Percentiles rank a stretch among this genome's conserved stretches.
phyloP scores from a whole-genome alignment of 2,888 invertebrate species.

The Digitonthophagus gazella region DNA sequence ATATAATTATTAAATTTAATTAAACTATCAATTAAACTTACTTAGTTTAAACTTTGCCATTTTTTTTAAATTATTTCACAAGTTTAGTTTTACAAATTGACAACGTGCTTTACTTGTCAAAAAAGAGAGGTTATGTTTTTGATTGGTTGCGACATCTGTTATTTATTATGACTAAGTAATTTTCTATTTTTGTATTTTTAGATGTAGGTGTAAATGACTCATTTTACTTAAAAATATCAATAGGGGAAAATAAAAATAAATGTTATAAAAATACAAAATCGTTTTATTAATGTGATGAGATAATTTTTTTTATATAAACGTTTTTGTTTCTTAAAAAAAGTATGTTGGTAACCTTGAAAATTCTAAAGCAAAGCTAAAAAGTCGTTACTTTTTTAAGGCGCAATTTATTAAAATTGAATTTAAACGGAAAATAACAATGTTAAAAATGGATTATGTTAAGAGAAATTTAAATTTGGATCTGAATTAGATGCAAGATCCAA shows the following conservation, averaged over 20 bases:
- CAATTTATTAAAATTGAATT: not conserved
- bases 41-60: slow-evolving; percentile 15
- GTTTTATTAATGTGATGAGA: not conserved
- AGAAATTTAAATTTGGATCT: no score
- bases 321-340: not conserved
- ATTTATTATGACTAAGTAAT: not conserved
- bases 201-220: not conserved
- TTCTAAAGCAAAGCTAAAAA: no score
- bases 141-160: not conserved
- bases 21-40: not conserved
- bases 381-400: not conserved
- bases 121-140: slow-evolving; percentile 16
- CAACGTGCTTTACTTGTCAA: not conserved
- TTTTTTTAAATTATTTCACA: slow-evolving; percentile 2
- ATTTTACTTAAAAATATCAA: not conserved
- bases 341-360: not conserved
- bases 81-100: not conserved
- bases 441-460: no score
- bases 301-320: not conserved
- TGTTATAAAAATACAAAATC: no score
- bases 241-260: no score
- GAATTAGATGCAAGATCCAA: no score
- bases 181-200: not conserved
- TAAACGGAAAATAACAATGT: not conserved
- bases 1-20: slow-evolving; percentile 18